Base-by-base conservation (phyloP, 2,888 invertebrate genomes). In the Ormyrus nitidulus region DNA sequence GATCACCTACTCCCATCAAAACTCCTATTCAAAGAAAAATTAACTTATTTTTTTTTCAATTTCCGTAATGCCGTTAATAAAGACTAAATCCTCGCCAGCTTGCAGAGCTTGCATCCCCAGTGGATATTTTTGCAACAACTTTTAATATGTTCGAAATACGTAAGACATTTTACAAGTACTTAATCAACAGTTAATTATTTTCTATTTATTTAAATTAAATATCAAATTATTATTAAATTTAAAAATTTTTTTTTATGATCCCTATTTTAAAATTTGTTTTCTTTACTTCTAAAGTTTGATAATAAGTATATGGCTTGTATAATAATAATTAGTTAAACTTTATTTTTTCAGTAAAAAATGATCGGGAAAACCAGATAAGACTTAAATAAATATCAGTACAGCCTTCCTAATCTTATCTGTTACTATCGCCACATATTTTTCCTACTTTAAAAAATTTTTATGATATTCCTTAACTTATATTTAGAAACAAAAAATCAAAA, bases 1-100 rank as follows among this genome's bases (percentile, higher is more conserved):
- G 88, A 92, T 97, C 97, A 34, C 96, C 96, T 0, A 93, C 89
- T 19, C 93, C 94, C 95, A 96, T 96, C 71, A 97, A 89, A 34
- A 93, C 85, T 44, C 95, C 95, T 87, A 93, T 61, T 10, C 48
- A 77, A 77, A 10, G 69, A 61, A 53, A 74, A 9, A 74, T 56
- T n/a, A n/a, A n/a, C n/a, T n/a, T n/a, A n/a, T 34, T n/a, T n/a
- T n/a, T n/a, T n/a, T n/a, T n/a, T n/a, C n/a, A n/a, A n/a, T n/a
- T n/a, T n/a, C n/a, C 34, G 34, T 34, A 34, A 34, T 71, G n/a
- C 75, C 64, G 59, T 64, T 48, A 77, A 34, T 54, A 76, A 73
- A 71, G 75, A 56, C n/a, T 72, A 71, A 66, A 9, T 51, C 59
- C 76, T 77, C 84, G 86, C 92, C 92, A 88, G 91, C 91, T 91